A percentile compares a stretch with the other conserved stretches of the same genome.
phyloP scores from a whole-genome alignment of 2,113 vertebrate species.

The Cavia aperea region DNA sequence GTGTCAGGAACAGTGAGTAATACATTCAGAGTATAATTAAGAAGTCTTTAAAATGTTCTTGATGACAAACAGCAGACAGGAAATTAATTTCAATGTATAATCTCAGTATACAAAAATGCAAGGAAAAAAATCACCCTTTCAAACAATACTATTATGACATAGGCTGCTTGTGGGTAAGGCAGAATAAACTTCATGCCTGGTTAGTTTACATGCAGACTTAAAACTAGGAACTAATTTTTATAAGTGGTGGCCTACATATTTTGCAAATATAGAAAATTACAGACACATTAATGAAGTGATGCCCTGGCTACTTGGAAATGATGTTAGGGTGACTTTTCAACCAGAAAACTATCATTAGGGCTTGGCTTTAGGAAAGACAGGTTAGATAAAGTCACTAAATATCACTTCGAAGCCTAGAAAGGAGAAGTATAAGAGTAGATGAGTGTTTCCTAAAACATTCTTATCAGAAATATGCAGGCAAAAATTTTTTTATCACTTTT shows the following conservation, averaged over 20 bases:
- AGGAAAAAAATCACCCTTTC: background rate
- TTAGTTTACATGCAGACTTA: conserved; percentile 13
- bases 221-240: conserved; percentile 28
- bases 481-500: conserved; percentile 39
- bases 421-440: background rate
- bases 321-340: background rate
- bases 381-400: background rate
- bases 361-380: background rate
- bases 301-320: background rate
- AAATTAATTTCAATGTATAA: conserved; percentile 1
- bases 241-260: background rate
- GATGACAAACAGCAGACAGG: background rate
- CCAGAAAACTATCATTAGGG: background rate
- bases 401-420: background rate
- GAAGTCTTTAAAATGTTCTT: background rate
- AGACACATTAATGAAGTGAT: background rate
- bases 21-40: background rate
- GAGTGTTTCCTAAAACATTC: background rate
- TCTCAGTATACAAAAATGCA: background rate
- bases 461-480: conserved; percentile 44
- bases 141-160: background rate
- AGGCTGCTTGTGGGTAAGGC: background rate
- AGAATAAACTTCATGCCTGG: background rate
- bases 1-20: background rate
- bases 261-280: background rate